Evolutionary conservation across 2,113 vertebrate species (phyloP).

Genomic region (Ellobius talpinus): DNA sequence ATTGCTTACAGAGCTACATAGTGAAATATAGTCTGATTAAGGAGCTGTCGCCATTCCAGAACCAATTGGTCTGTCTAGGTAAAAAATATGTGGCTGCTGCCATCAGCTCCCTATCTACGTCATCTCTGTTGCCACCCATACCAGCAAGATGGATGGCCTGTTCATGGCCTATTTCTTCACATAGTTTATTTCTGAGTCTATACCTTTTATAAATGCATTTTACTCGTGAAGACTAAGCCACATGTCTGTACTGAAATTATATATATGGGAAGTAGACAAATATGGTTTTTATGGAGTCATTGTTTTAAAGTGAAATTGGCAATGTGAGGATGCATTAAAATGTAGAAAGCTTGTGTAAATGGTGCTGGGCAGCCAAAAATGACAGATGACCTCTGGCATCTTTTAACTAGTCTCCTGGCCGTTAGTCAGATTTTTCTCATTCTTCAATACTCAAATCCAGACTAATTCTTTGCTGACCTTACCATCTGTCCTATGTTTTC

Average conservation of each 20-base stretch:
- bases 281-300: neutral
- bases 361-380: neutral
- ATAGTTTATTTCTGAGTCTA: slow-evolving; percentile 37
- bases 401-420: neutral
- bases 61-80: slow-evolving; percentile 22
- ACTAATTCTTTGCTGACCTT: slow-evolving; percentile 20
- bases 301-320: neutral
- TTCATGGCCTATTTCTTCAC: neutral
- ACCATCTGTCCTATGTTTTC: neutral
- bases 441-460: neutral
- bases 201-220: neutral
- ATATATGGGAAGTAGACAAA: neutral
- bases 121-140: neutral
- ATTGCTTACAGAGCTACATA: slow-evolving; percentile 16
- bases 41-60: neutral
- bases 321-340: slow-evolving; percentile 15
- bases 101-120: neutral
- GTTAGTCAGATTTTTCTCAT: slow-evolving; percentile 24
- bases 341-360: neutral
- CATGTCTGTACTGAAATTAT: neutral
- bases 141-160: neutral
- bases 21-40: neutral
- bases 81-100: neutral
- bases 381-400: neutral
- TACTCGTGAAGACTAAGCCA: neutral